Base-by-base conservation (phyloP, 2,797 vertebrate genomes). In the Semaprochilodus insignis region DNA sequence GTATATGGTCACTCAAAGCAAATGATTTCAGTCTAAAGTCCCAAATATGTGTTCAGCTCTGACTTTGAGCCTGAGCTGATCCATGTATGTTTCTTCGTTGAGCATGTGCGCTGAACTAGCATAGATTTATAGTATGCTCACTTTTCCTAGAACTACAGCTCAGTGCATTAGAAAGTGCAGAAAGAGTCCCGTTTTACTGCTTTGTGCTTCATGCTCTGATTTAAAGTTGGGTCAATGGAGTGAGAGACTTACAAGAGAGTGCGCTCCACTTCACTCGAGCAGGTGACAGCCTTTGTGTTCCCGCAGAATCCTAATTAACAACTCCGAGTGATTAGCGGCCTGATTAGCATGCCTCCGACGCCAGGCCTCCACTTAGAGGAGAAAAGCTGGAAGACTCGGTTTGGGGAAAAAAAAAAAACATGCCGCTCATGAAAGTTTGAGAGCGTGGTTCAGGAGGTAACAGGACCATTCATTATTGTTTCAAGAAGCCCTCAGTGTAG, bases 321-420 rank as follows among this genome's bases (percentile, higher is more conserved):
- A 69, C 82, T 78, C 69, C 23, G 71, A 81, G 81, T 83, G 82
- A 86, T 81, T 78, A 85, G 80, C 11, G 23, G 31, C 66, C 75
- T 86, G 78, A 86, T 78, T 81, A 86, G 81, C 51, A 84, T 79
- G 67, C 74, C 59, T 55, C 48, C 60, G 15, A 60, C 76, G 25
- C 72, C 7, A 70, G 54, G 71, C 81, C 55, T 48, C 25, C 59
- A 31, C 69, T 27, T 66, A 65, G 14, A 65, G 25, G 17, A 65
- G 31, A 27, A 65, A 34, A 65, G 62, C 65, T 21, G 31, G 17
- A 13, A 16, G 10, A 36, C 15, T 67, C 10, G 25, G 62, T 16
- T 55, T 70, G 54, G 5, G 40, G 40, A 44, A 44, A 71, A 31
- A 71, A 60, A 60, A 19, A 31, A 17, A 4, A 36, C 10, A 1